Evolutionary conservation across 53 echinoderm and acorn worm species (phyloP).

Genomic region (Patiria pectinifera): DNA sequence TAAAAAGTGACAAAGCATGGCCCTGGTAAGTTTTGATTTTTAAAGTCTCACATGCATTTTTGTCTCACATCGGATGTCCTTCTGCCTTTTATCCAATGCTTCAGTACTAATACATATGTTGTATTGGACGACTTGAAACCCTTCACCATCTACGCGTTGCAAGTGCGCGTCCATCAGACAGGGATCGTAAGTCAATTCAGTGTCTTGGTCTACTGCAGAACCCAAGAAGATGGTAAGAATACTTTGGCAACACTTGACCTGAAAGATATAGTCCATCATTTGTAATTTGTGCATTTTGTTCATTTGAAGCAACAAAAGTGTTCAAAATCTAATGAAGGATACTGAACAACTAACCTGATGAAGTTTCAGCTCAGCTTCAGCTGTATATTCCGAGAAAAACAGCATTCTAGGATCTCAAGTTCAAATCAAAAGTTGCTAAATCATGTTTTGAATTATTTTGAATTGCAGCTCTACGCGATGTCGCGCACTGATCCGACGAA

Average conservation of each 20-base stretch:
- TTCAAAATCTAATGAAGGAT: too few species aligned
- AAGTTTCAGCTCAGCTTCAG: too few species aligned
- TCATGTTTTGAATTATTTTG: too few species aligned
- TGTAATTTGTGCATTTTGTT: not conserved
- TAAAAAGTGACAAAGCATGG: too few species aligned
- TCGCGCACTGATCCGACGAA: too few species aligned
- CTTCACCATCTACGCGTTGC: constrained; percentile 72
- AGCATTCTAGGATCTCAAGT: too few species aligned
- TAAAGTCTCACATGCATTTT: not conserved
- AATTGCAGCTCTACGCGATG: too few species aligned
- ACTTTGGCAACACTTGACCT: not conserved
- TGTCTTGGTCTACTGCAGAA: constrained; percentile 35
- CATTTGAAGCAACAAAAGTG: too few species aligned
- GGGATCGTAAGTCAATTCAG: constrained; percentile 54
- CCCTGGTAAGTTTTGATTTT: too few species aligned
- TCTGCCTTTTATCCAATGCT: not conserved
- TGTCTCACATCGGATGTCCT: not conserved
- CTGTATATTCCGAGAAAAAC: too few species aligned
- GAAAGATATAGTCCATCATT: not conserved
- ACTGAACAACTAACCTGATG: too few species aligned
- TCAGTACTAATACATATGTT: constrained; percentile 27
- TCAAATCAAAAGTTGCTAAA: too few species aligned
- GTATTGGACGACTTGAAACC: constrained; percentile 68
- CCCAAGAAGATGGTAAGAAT: constrained; percentile 64
- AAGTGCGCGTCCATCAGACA: constrained; percentile 58